Percentiles rank a stretch among this genome's conserved stretches.
phyloP scores from a whole-genome alignment of 2,888 invertebrate genomes.

The Eustalomyia histrio region DNA sequence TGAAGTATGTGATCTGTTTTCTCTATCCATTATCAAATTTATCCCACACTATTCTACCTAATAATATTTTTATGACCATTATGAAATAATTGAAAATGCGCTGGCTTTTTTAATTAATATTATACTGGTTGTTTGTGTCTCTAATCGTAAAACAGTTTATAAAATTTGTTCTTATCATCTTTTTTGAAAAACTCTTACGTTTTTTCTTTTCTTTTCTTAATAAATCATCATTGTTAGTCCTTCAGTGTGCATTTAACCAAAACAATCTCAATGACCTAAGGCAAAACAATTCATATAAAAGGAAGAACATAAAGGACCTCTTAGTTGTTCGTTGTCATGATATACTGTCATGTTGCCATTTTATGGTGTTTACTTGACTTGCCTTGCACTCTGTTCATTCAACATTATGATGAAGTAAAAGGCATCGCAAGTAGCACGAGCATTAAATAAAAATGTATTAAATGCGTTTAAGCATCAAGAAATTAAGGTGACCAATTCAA shows the following conservation, averaged over 20 bases:
- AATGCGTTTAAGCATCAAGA: constrained; percentile 55
- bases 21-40: no score
- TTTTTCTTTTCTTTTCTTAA: constrained; percentile 22
- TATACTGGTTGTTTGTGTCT: no score
- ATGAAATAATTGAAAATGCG: no score
- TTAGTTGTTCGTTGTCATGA: constrained; percentile 55
- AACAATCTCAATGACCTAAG: constrained; percentile 40
- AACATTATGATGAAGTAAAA: constrained; percentile 31
- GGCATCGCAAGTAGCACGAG: constrained; percentile 8
- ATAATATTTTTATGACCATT: no score
- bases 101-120: no score
- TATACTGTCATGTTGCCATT: constrained; percentile 63
- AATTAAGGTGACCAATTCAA: constrained; percentile 37
- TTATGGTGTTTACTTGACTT: constrained; percentile 67
- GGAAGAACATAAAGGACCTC: constrained; percentile 35
- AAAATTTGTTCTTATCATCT: neutral
- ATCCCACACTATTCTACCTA: no score
- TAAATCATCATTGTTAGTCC: constrained; percentile 32
- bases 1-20: no score
- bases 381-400: constrained; percentile 53
- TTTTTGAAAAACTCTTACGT: neutral
- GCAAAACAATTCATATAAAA: constrained; percentile 36
- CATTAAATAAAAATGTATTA: constrained; percentile 21
- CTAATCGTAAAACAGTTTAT: neutral
- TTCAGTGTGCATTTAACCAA: constrained; percentile 37